phyloP scores from a whole-genome alignment of 2,797 vertebrate genomes.

The Limnodromus scolopaceus region DNA sequence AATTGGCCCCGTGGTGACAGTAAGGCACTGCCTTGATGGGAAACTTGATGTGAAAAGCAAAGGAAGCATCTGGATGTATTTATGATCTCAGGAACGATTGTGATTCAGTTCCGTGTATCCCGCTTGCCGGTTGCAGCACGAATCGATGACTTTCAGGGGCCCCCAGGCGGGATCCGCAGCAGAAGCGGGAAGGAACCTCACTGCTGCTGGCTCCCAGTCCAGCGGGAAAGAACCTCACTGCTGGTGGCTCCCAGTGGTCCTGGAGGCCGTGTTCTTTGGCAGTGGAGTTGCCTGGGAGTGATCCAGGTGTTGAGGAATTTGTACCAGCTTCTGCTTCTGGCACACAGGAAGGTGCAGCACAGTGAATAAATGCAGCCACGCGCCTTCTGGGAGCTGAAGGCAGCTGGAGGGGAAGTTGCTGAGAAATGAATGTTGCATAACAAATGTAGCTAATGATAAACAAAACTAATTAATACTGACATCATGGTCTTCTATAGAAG shows the following conservation, averaged over 20 bases:
- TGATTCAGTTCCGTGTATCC: neutral
- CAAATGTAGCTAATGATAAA: neutral
- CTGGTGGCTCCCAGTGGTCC: neutral
- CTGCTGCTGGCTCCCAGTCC: neutral
- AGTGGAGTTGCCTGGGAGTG: neutral
- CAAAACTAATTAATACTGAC: neutral
- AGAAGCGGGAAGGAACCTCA: neutral
- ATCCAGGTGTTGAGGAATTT: neutral
- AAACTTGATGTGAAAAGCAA: neutral
- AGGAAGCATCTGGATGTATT: neutral
- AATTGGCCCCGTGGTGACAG: neutral
- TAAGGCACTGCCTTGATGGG: neutral
- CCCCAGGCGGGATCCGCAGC: neutral
- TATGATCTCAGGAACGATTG: neutral
- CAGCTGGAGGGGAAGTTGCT: neutral
- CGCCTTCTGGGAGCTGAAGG: neutral
- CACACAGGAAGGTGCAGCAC: neutral
- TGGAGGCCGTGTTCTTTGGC: rapidly evolving
- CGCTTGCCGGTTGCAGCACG: neutral
- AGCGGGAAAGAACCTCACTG: neutral
- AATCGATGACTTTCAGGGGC: neutral
- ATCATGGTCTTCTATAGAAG: neutral
- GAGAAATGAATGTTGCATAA: neutral
- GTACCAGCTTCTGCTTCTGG: neutral
- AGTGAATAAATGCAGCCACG: neutral